A percentile compares a stretch with the other conserved stretches of the same genome.
phyloP scores from a whole-genome alignment of 2,797 vertebrate species.

The Phataginus tetradactyla region DNA sequence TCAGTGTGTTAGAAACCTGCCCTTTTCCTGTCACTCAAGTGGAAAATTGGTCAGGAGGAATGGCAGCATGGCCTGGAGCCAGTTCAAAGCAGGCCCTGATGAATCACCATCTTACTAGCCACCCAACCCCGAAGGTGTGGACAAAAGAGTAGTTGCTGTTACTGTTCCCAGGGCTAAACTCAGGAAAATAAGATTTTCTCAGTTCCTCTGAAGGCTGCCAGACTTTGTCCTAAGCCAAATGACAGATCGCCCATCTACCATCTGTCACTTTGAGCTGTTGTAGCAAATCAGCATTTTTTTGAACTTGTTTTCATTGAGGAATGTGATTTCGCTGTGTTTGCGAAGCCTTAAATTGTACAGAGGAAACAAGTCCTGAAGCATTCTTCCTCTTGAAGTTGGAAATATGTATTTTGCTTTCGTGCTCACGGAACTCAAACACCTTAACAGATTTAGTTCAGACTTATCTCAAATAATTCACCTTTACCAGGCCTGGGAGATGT shows the following conservation, averaged over 20 bases:
- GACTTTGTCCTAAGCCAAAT: constrained; percentile 66
- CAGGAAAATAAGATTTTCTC: constrained; percentile 55
- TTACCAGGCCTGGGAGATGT: constrained; percentile 13
- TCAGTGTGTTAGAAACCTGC: constrained; percentile 61
- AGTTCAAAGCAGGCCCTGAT: constrained; percentile 61
- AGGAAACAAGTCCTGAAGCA: constrained; percentile 41
- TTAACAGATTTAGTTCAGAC: constrained; percentile 61
- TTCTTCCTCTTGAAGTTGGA: constrained; percentile 65
- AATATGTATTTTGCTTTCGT: constrained; percentile 64
- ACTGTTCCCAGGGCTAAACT: constrained; percentile 42
- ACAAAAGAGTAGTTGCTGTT: constrained; percentile 18
- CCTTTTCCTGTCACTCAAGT: constrained; percentile 57
- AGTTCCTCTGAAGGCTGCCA: constrained; percentile 55
- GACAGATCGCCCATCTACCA: constrained; percentile 50
- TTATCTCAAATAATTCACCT: constrained; percentile 64
- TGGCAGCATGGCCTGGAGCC: constrained; percentile 13
- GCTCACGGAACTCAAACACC: constrained; percentile 39
- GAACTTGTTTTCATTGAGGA: constrained; percentile 69
- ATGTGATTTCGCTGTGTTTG: constrained; percentile 65
- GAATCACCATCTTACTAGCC: constrained; percentile 46
- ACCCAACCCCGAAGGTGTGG: not conserved
- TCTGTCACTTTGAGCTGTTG: constrained; percentile 69
- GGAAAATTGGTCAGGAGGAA: constrained; percentile 66
- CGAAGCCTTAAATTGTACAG: constrained; percentile 40
- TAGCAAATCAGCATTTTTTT: constrained; percentile 70